Conservation (phyloP, 2,797 vertebrate species). For the Phoeniculus purpureus region DNA sequence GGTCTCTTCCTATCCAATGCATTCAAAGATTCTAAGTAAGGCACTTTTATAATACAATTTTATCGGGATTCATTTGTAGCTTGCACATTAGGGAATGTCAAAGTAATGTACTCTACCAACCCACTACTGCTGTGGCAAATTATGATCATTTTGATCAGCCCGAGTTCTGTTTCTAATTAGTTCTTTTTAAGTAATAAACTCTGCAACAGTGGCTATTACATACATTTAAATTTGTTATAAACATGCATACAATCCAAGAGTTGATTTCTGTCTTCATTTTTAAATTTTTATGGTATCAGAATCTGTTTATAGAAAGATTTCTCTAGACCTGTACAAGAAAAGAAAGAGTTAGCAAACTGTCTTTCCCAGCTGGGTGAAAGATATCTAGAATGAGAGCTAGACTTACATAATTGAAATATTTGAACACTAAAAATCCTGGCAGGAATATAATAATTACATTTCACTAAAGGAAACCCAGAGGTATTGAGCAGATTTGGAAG, state of each 20-base stretch:
- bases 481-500: neutral
- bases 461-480: neutral
- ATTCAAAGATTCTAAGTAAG: neutral
- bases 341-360: conserved; percentile 10
- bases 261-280: neutral
- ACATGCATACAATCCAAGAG: neutral
- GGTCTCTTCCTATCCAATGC: no score
- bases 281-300: neutral
- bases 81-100: neutral
- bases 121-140: neutral
- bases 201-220: neutral
- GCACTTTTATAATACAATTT: neutral
- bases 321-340: neutral
- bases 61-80: neutral
- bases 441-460: conserved; percentile 2
- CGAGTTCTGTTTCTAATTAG: neutral
- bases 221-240: neutral
- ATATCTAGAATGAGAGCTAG: neutral
- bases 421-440: neutral
- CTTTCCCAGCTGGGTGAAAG: neutral
- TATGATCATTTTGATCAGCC: neutral
- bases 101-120: neutral
- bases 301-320: neutral
- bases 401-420: conserved; percentile 1
- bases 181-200: neutral